Base-by-base conservation (phyloP, 1,140 invertebrate species). In the Hyposmocoma kahamanoa region DNA sequence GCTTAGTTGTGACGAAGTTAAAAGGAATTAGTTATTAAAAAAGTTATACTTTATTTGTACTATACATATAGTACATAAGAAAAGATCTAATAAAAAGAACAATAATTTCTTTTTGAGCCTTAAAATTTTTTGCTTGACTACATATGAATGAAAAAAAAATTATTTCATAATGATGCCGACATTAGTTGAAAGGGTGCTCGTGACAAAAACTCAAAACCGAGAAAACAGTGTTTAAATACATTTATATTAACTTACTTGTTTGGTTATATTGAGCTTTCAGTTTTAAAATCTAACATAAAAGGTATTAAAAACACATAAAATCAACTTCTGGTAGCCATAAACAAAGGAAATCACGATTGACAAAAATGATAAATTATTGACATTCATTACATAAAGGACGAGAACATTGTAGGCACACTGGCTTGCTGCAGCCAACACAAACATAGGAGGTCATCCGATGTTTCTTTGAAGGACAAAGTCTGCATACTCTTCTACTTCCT, bases 331-430 rank as follows among this genome's bases (percentile, higher is more conserved):
- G 51, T 51, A 64, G 42, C 47, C 55, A 61, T 56, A 59, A 15
- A 53, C 20, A 60, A 53, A 64, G 61, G 57, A 55, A 56, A 52
- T 63, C 48, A 63, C 56, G 56, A 55, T 52, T 50, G 22, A 30
- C 55, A 28, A 49, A 59, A 49, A 50, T 50, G 53, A 58, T 56
- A 61, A 58, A 54, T 65, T 21, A 64, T 38, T 64, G 50, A 46
- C 57, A 56, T 50, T 63, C 58, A 61, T 51, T 59, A 30, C 56
- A 59, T 42, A 56, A 47, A 30, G 44, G 50, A 17, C 49, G 41
- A 64, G 51, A 59, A 56, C 49, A 64, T 58, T 55, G 52, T 45
- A 59, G 39, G 53, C 56, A 63, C 57, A 67, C 22, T 26, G 58
- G 53, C 55, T 59, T 62, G 41, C 20, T 53, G 53, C 49, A 68